These are phyloP conservation scores for Apteryx owenii DNA, from an alignment of 2,113 vertebrate species.

Conservation along the genomic window DNA sequence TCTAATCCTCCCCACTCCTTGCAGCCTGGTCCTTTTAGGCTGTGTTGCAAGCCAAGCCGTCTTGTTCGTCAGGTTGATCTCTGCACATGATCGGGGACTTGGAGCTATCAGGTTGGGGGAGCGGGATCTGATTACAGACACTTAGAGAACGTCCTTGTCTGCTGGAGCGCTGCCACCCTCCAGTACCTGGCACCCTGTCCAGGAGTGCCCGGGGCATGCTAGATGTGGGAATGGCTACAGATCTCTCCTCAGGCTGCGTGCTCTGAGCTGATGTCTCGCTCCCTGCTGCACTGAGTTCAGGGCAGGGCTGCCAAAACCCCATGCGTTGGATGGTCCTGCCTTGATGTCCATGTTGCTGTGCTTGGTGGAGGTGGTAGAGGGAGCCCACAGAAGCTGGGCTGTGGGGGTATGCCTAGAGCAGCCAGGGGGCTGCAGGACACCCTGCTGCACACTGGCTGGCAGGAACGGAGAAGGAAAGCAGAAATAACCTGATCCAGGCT, in stretches of 20 bases:
- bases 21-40: slow-evolving; percentile 77
- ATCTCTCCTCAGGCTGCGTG: neutral
- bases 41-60: slow-evolving; percentile 83
- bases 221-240: neutral
- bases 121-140: neutral
- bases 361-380: neutral
- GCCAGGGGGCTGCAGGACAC: neutral
- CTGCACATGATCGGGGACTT: slow-evolving; percentile 81
- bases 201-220: neutral
- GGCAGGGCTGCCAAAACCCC: neutral
- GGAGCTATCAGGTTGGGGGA: slow-evolving; percentile 78
- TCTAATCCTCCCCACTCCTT: neutral
- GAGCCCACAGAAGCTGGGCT: neutral
- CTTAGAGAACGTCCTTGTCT: neutral
- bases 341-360: neutral
- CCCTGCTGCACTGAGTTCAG: neutral
- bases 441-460: accelerated
- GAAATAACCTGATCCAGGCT: neutral
- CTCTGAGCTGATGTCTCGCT: neutral
- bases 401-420: neutral
- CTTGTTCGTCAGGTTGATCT: slow-evolving; percentile 78
- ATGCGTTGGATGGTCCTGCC: neutral
- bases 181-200: neutral
- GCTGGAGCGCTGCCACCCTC: neutral
- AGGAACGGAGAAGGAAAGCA: neutral